These are phyloP conservation scores for Pristionchus mayeri DNA, from an alignment of 2,888 invertebrate species.

Conservation along the genomic window DNA sequence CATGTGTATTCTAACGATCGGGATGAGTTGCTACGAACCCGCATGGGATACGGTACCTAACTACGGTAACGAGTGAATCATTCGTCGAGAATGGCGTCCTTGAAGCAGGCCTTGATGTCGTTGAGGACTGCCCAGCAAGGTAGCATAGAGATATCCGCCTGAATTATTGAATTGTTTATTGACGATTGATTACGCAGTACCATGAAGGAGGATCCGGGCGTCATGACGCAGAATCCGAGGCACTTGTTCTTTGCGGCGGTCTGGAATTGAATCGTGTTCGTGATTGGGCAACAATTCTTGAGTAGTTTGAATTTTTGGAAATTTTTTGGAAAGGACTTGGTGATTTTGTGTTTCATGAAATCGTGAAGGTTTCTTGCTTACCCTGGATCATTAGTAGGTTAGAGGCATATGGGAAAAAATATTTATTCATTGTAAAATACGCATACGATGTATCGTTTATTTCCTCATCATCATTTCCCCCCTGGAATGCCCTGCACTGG, in stretches of 20 bases:
- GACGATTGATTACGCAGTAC: conserved; percentile 52
- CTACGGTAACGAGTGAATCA: background rate
- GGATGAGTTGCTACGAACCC: conserved; percentile 26
- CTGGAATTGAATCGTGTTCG: conserved; percentile 15
- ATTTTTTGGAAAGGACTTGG: too few species aligned
- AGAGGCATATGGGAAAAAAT: too few species aligned
- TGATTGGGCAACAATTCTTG: too few species aligned
- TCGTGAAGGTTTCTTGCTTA: too few species aligned
- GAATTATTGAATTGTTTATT: conserved; percentile 24
- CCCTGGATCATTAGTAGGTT: too few species aligned
- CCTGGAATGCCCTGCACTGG: too few species aligned
- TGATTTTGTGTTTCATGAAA: too few species aligned
- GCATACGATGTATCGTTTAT: too few species aligned
- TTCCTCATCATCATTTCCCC: too few species aligned
- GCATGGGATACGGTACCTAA: conserved; percentile 31
- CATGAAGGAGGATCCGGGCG: conserved; percentile 73
- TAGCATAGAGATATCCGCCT: conserved; percentile 70
- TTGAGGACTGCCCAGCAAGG: conserved; percentile 74
- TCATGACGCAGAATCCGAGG: conserved; percentile 74
- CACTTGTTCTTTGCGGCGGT: conserved; percentile 73
- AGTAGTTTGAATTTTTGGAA: too few species aligned
- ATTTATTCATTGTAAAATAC: too few species aligned
- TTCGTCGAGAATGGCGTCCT: conserved; percentile 60
- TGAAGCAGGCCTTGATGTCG: conserved; percentile 72
- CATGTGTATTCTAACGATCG: conserved; percentile 27